A percentile compares a stretch with the other conserved stretches of the same genome.
Evolutionary conservation across 1,140 invertebrate genomes (phyloP).

Genomic region (Lamellibrachia luymesi): DNA sequence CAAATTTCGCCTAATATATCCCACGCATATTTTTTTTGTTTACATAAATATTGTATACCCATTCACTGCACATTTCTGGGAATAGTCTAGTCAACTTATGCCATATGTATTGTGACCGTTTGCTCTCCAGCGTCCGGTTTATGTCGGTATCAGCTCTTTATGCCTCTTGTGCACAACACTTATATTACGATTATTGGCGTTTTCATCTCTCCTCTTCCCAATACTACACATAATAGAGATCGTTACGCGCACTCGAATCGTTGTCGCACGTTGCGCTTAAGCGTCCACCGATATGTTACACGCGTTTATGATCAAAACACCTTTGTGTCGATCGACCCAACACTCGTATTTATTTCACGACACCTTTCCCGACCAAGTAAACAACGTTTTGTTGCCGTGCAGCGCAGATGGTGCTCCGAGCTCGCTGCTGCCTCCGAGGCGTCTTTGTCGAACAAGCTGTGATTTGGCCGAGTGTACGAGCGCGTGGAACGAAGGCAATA

Average conservation of each 20-base stretch:
- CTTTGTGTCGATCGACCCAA: neutral
- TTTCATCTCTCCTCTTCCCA: neutral
- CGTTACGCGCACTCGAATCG: neutral
- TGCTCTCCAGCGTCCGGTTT: neutral
- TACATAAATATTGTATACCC: neutral
- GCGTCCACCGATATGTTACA: neutral
- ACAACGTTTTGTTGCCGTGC: neutral
- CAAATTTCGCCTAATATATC: too few species aligned
- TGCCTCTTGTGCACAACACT: neutral
- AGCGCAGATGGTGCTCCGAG: neutral
- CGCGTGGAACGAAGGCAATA: neutral
- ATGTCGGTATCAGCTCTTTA: neutral
- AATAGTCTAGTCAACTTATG: neutral
- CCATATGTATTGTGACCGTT: neutral
- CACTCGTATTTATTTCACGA: neutral
- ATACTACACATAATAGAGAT: neutral
- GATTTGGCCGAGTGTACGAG: neutral
- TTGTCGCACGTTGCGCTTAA: neutral
- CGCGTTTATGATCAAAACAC: neutral
- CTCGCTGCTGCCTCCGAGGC: neutral
- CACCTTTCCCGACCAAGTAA: neutral
- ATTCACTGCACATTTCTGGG: neutral
- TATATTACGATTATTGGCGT: neutral
- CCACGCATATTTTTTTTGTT: neutral
- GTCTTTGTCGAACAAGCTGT: neutral